Base-by-base conservation (phyloP, 2,797 vertebrate genomes). In the Carduelis carduelis region DNA sequence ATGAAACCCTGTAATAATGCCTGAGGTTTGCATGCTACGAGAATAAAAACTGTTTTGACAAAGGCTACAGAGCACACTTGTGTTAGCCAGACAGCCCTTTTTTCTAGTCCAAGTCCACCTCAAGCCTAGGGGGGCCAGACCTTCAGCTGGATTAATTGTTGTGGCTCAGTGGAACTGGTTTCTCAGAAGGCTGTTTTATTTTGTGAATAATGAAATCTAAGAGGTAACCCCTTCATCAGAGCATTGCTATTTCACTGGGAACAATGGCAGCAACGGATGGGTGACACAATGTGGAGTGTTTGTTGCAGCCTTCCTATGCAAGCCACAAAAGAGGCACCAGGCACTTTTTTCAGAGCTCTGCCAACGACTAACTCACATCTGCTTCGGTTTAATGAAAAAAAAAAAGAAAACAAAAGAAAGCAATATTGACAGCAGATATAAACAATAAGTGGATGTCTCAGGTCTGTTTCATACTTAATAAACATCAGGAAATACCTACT, bases 1-100 rank as follows among this genome's bases (percentile, higher is more conserved):
- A 83, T 77, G 71, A 78, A 94, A 89, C 83, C 93, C 63, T 83
- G 39, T 85, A 95, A 92, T 96, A 77, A 82, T 91, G 65, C 83
- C 87, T 90, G 90, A 96, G 83, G 79, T 96, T 83, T 96, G 44
- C 64, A 60, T 46, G 2, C 5, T 78, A 70, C n/a, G 65, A 79
- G 72, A 68, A 61, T 93, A 91, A 92, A 95, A 91, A 95, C 95
- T 61, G 43, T 93, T 97, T 97, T 95, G 63, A 96, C 90, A 97
- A 93, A 94, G 81, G 75, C 90, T 80, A 64, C 75, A 89, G 77
- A 93, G 92, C 81, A 63, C 2, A 3, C 59, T 90, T 83, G 55
- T 83, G 39, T 88, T 63, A 93, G 55, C 71, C 90, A 94, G 89
- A 83, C 95, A 95, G 85, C 57, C 80, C 70, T 63, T 78, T 92